Percentiles rank a stretch among this genome's conserved stretches.
Conservation (phyloP, 2,888 invertebrate genomes). For the Frankliniella fusca region DNA sequence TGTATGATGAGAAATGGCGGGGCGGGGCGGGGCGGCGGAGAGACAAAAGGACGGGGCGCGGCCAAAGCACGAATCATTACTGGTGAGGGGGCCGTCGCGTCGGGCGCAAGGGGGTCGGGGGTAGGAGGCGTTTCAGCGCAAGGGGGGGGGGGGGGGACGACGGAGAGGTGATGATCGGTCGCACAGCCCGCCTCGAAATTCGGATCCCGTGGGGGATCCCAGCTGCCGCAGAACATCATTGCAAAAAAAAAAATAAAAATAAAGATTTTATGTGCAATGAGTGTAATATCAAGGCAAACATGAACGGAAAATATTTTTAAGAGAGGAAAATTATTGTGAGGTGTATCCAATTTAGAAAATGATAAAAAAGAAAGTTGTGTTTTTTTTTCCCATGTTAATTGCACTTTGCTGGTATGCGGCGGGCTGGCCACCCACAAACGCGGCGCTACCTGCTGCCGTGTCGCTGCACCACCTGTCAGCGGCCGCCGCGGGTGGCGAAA, state of each 20-base stretch:
- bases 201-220: too few species aligned
- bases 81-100: neutral
- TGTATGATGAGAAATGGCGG: constrained; percentile 21
- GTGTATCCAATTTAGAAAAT: too few species aligned
- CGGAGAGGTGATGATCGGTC: neutral
- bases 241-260: too few species aligned
- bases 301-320: too few species aligned
- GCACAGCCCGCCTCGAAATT: too few species aligned
- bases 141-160: neutral
- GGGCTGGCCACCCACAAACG: too few species aligned
- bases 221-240: too few species aligned
- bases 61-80: constrained; percentile 9
- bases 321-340: too few species aligned
- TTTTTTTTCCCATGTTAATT: neutral
- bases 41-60: constrained; percentile 12
- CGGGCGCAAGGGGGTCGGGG: neutral
- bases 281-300: too few species aligned
- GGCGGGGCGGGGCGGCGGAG: neutral
- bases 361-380: neutral
- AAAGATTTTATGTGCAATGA: too few species aligned
- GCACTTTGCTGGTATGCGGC: too few species aligned
- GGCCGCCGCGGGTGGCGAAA: neutral
- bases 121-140: neutral
- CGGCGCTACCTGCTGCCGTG: neutral
- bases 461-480: neutral